Evolutionary conservation across 2,888 invertebrate species (phyloP), one percentile per base, ranked within the genome.

Genomic region (Clepsis dumicolana): DNA sequence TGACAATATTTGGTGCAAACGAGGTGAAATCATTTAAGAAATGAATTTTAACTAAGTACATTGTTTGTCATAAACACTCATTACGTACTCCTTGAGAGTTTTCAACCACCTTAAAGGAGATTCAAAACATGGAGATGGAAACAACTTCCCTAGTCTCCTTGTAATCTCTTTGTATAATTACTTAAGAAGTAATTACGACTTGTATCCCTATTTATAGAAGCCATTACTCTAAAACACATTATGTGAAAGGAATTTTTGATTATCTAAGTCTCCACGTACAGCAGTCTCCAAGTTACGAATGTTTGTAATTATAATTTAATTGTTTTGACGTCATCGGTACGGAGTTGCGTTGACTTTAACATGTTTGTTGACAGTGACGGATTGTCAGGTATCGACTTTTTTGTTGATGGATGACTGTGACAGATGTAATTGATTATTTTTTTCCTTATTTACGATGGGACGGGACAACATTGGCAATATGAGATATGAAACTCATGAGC

Each of bases 371-470:
- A 50, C 27, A 56, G 54, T 48, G 16, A 48, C 25, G 12, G 53
- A 60, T 65, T 60, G 52, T 65, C 59, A 60, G 5, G 21, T 24
- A 14, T 32, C 59, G 57, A 5, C n/a, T 44, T 65, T 59, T 52
- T 53, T 29, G 25, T 14, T 60, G 65, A 65, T 65, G 32, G 60
- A 60, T 65, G 44, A 18, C 14, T 53, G 32, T 16, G n/a, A 53
- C 52, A 38, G 27, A 24, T 29, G 59, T 27, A 59, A 50, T 25
- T 25, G 25, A n/a, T 27, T 54, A 14, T 29, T 29, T n/a, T n/a
- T 54, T 54, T 16, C 29, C 53, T 2, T 53, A 25, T 25, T 52
- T 32, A 12, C 44, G 41, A 18, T 35, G 2, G 48, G 1, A 16
- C 8, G n/a, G 53, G 18, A 27, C 27, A 41, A 44, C 44, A 2